Evolutionary conservation across 1,140 invertebrate species (phyloP).

Genomic region (Goniozus legneri): DNA sequence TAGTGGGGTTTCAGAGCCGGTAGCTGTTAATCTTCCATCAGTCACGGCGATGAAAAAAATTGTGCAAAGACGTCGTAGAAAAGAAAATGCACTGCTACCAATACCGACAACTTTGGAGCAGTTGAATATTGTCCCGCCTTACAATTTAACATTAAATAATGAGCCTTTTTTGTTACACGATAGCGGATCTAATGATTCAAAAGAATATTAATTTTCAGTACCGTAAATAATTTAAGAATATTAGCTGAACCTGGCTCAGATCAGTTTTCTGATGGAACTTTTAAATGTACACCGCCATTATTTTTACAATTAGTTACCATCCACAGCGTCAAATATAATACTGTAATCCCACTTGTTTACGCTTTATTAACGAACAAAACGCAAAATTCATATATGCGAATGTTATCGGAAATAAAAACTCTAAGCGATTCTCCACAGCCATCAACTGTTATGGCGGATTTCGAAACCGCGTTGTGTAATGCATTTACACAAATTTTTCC

Average conservation of each 20-base stretch:
- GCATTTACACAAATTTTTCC: conserved; percentile 6
- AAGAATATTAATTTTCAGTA: background rate
- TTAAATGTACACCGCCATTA: conserved; percentile 6
- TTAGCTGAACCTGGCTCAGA: background rate
- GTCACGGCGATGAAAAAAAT: background rate
- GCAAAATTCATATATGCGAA: background rate
- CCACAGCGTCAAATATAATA: background rate
- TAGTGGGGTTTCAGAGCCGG: background rate
- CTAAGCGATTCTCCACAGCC: background rate
- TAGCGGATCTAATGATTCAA: background rate
- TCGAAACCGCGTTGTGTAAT: conserved; percentile 12
- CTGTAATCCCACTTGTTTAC: conserved; percentile 7
- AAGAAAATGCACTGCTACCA: background rate
- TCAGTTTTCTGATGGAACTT: conserved; percentile 9
- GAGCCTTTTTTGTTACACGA: background rate
- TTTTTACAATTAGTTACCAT: conserved; percentile 12
- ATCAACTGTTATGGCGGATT: conserved; percentile 6
- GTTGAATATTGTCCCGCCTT: background rate
- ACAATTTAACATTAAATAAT: background rate
- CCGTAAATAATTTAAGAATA: background rate
- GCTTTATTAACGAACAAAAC: background rate
- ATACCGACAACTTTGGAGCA: background rate
- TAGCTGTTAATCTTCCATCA: background rate
- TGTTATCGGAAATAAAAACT: background rate
- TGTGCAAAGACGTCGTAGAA: background rate